Evolutionary conservation across 2,888 invertebrate species (phyloP).

Genomic region (Epicampocera succincta): DNA sequence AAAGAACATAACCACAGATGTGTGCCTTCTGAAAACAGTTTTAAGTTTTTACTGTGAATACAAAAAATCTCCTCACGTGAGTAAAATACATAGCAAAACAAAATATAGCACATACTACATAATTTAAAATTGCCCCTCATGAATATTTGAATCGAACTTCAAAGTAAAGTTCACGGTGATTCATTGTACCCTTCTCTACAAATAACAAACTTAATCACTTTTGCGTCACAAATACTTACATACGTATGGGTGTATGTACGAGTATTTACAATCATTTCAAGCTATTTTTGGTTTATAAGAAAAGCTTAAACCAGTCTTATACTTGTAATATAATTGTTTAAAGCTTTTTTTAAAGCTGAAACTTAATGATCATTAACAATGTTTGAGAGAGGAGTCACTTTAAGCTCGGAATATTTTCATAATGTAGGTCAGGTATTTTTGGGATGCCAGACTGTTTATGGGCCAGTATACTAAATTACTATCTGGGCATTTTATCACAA

Average conservation of each 20-base stretch:
- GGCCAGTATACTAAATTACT: too few relatives aligned
- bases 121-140: slow-evolving; percentile 2
- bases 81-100: not conserved
- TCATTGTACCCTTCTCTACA: slow-evolving; percentile 14
- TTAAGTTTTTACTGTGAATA: not conserved
- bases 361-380: too few relatives aligned
- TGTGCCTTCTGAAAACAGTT: too few relatives aligned
- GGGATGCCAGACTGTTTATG: not conserved
- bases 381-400: too few relatives aligned
- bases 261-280: too few relatives aligned
- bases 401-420: slow-evolving; percentile 32
- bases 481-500: too few relatives aligned
- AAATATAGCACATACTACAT: slow-evolving; percentile 4
- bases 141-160: slow-evolving; percentile 10
- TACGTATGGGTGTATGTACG: not conserved
- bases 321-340: not conserved
- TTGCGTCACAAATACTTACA: not conserved
- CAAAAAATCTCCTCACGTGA: slow-evolving; percentile 3
- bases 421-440: slow-evolving; percentile 44
- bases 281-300: slow-evolving; percentile 2
- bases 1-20: too few relatives aligned
- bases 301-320: slow-evolving; percentile 35
- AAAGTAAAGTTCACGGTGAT: slow-evolving; percentile 48
- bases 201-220: not conserved
- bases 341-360: slow-evolving; percentile 41